Base-by-base conservation (phyloP, 1,140 invertebrate species). In the Triops longicaudatus region DNA sequence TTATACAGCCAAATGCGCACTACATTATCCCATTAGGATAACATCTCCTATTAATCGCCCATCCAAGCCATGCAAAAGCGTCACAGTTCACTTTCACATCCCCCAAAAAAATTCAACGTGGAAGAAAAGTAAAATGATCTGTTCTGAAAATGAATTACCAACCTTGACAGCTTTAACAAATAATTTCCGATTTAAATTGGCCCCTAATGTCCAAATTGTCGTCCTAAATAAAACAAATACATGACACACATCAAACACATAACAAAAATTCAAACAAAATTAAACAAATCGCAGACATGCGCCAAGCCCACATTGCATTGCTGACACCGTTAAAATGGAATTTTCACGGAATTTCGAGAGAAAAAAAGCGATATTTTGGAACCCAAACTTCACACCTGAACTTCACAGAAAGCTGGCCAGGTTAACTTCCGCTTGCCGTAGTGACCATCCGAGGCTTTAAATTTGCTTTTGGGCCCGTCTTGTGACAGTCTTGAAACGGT, bases 181-280 rank as follows among this genome's bases (percentile, higher is more conserved):
- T 91, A 87, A 92, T 91, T 89, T 91, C 90, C 86, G 90, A 89
- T 87, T 91, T 91, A 89, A 90, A 92, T 87, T 91, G 90, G 84
- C 91, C 91, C 87, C 91, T 91, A 86, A 91, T 90, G 87, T 91
- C 91, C 88, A 91, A 89, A 87, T 88, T 91, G 87, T 91, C 90
- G 86, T 91, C 90, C 88, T 89, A 80, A 78, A 77, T 73, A 87
- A 87, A 82, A 83, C 78, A 77, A 37, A 42, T 17, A 63, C 74
- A 75, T 75, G 28, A 44, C 37, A 43, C 26, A 41, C 31, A 37
- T n/a, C 37, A 50, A 26, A 2, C 42, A 75, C n/a, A 22, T 11
- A 31, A 74, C 26, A 37, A 31, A 4, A 74, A 74, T 26, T 10
- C 22, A 50, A 75, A 75, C 31, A 50, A 50, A 75, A 75, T 17